phyloP scores from a whole-genome alignment of 2,113 vertebrate species.

The Cepphus grylle region DNA sequence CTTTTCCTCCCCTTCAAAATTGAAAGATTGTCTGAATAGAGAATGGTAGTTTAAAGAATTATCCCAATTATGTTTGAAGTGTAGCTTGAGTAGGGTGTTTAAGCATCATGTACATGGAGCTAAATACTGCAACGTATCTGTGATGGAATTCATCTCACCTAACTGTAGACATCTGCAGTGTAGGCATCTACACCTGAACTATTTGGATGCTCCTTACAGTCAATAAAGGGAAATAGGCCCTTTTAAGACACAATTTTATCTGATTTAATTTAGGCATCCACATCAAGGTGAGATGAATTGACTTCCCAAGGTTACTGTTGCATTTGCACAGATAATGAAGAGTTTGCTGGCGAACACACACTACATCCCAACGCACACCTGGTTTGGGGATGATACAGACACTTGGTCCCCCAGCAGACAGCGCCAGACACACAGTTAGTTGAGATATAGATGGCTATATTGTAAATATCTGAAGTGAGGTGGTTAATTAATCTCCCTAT shows the following conservation, averaged over 20 bases:
- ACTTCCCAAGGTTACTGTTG: not conserved
- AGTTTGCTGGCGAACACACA: not conserved
- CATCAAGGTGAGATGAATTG: not conserved
- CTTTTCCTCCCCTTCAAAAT: not conserved
- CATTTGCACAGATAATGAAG: not conserved
- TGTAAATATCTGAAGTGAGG: not conserved
- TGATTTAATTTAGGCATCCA: not conserved
- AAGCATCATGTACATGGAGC: not conserved
- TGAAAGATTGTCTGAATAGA: not conserved
- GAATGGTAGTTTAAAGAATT: not conserved
- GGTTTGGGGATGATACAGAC: not conserved
- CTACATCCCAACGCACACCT: accelerated
- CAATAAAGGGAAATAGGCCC: not conserved
- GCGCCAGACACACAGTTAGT: not conserved
- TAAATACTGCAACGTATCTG: not conserved
- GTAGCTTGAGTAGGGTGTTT: not conserved
- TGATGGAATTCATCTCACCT: not conserved
- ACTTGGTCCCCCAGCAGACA: not conserved
- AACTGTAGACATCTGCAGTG: not conserved
- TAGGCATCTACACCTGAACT: not conserved
- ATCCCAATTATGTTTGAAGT: not conserved
- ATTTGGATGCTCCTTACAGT: not conserved
- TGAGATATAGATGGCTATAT: not conserved
- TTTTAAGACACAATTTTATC: not conserved
- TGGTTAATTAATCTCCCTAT: not conserved